Evolutionary conservation across 2,113 vertebrate genomes (phyloP), one percentile per base, ranked within the genome.

Genomic region (Solea senegalensis): DNA sequence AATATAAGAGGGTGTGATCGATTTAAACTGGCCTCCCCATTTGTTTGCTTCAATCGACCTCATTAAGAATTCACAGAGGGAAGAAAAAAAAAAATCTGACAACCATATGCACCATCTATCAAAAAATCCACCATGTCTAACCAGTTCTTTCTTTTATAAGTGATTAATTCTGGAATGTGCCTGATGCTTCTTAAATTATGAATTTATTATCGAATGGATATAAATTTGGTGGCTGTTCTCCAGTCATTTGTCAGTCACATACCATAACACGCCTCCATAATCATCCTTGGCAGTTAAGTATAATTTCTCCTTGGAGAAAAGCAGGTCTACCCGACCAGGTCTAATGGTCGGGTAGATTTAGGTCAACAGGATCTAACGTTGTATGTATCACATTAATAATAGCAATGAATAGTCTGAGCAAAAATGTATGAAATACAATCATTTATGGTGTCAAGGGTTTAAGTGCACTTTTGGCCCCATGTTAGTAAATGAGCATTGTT

Each of bases 201-300:
- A 75, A 89, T 86, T 66, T 69, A 77, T 88, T 78, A 78, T 88
- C 84, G 69, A 86, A 54, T 55, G 65, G 51, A 74, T 72, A 55
- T 89, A 77, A 87, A 84, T 79, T 50, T 73, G 75, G 39, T 59
- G 61, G 55, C 66, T 69, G 57, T 65, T 72, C 58, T 64, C 57
- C 41, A 50, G 26, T 52, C 26, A 50, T 75, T 72, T 82, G 64
- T 86, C 78, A 72, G 78, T 69, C 67, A 83, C 59, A 27, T 41
- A 62, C 28, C 39, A 9, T 52, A 68, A 60, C 72, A 76, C 13
- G 10, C 9, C 51, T 67, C 53, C 51, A 8, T 61, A 49, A 62
- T 66, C 50, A 65, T 72, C 43, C 46, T 21, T 53, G 65, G 21
- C 52, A 62, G 28, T 40, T 49, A 21, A 43, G 5, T 49, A 34